Base-by-base conservation (phyloP, 2,797 vertebrate genomes). In the Pseudopleuronectes americanus region DNA sequence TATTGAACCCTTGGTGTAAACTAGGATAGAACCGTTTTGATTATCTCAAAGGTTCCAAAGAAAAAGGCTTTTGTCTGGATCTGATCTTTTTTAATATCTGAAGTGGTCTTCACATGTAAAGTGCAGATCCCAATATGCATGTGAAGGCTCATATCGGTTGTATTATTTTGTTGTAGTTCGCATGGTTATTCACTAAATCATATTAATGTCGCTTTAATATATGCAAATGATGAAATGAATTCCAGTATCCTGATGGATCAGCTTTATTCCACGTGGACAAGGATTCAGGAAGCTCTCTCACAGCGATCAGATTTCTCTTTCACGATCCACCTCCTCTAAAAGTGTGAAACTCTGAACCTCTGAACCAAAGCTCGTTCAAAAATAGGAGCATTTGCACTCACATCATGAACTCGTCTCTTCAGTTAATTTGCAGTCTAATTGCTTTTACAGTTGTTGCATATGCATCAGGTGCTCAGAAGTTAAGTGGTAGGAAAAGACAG, bases 361-460 rank as follows among this genome's bases (percentile, higher is more conserved):
- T 69, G 57, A 76, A 73, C 67, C 49, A 23, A 55, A 64, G 36
- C 71, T 82, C 68, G 58, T 76, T 78, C 43, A 64, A 72, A 45
- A 88, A 79, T 65, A 75, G 45, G 65, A 83, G 56, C 47, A 7
- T 77, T 83, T 68, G 64, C 63, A 74, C 76, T 84, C 67, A 53
- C 64, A 59, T 59, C 10, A 17, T 77, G 78, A 77, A 78, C 72
- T 80, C 65, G 64, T 85, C 74, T 77, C 66, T 49, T 19, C 66
- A 52, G 64, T 77, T 86, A 77, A 90, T 90, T 87, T 80, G 76
- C 62, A 31, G 60, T 85, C 79, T 86, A 86, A 90, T 87, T 87
- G 84, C 64, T 79, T 77, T 87, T 77, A 60, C 79, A 60, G 76
- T 76, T 70, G 63, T 74, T 90, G 80, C 86, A 86, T 91, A 87